These are phyloP conservation scores for Drosophila carrolli DNA, from an alignment of 1,140 invertebrate species.

Conservation along the genomic window DNA sequence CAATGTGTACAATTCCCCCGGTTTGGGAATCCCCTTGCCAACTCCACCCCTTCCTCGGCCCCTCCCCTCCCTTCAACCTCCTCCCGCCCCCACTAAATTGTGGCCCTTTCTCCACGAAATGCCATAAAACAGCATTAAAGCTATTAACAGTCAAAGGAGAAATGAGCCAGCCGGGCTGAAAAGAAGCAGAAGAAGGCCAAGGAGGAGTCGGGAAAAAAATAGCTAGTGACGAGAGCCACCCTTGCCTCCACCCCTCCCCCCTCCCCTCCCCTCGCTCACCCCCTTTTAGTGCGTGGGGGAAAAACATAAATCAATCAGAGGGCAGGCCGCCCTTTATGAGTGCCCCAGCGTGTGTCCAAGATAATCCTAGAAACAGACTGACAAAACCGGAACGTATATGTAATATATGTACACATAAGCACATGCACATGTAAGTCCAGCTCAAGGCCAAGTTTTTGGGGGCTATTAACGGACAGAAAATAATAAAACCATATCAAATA, in stretches of 20 bases:
- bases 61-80: not conserved
- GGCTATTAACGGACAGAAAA: constrained; percentile 16
- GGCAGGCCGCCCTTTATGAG: constrained; percentile 57
- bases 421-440: constrained; percentile 20
- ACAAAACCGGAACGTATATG: constrained; percentile 20
- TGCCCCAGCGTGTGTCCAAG: constrained; percentile 51
- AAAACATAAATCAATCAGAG: constrained; percentile 72
- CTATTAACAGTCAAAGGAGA: constrained; percentile 70
- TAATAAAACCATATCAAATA: constrained; percentile 32
- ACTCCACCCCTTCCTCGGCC: not conserved
- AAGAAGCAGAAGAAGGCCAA: not conserved
- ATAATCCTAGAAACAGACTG: constrained; percentile 46
- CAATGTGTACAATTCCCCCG: constrained; percentile 1
- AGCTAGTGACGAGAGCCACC: constrained; percentile 34
- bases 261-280: not conserved
- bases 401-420: not conserved
- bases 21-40: too few species aligned
- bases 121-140: constrained; percentile 81
- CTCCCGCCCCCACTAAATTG: not conserved
- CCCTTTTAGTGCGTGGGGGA: constrained; percentile 6
- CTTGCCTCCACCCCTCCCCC: not conserved
- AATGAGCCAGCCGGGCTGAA: constrained; percentile 13
- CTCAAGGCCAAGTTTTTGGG: constrained; percentile 14
- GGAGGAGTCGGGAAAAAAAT: constrained; percentile 3
- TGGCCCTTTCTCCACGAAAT: constrained; percentile 56